Evolutionary conservation across 2,113 vertebrate genomes (phyloP), one percentile per base, ranked within the genome.

Genomic region (Larimichthys crocea): DNA sequence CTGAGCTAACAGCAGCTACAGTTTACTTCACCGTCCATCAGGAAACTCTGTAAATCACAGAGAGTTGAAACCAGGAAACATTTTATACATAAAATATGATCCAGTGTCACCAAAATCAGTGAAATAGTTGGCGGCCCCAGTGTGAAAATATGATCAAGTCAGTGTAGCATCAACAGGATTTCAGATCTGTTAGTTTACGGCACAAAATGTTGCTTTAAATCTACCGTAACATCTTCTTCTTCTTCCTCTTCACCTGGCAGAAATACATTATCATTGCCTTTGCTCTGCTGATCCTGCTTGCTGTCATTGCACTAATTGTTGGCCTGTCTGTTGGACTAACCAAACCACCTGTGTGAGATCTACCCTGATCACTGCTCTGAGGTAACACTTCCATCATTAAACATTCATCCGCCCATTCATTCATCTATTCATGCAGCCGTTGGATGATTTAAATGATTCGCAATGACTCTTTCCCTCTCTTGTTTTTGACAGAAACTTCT

Each of bases 251-350:
- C 91, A 79, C 93, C 95, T 92, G 92, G 90, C 97, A 99, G 98
- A 99, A 97, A 97, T 95, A 94, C 86, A 96, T 97, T 87, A 95
- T 98, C 89, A 92, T 98, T 90, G 94, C 95, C 75, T 89, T 96
- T 79, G 93, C 96, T 85, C 88, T 93, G 55, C 80, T 97, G 94
- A 94, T 94, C 88, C 92, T 97, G 87, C 84, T 96, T 84, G 95
- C 95, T 72, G 69, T 98, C 86, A 88, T 98, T 83, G 96, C 92
- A 88, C 95, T 99, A 86, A 96, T 98, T 79, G 92, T 98, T 83
- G 97, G 97, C 82, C 95, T 98, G 77, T 97, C 96, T 80, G 95
- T 97, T 22, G 96, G 97, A 92, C 89, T 96, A 89, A 94, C 87
- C 88, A 94, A 96, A 91, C 89, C 87, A 8, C 91, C 92, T 56